Percentiles rank a stretch among this genome's conserved stretches.
Conservation (phyloP, 2,113 vertebrate species). For the Tetrao urogallus region DNA sequence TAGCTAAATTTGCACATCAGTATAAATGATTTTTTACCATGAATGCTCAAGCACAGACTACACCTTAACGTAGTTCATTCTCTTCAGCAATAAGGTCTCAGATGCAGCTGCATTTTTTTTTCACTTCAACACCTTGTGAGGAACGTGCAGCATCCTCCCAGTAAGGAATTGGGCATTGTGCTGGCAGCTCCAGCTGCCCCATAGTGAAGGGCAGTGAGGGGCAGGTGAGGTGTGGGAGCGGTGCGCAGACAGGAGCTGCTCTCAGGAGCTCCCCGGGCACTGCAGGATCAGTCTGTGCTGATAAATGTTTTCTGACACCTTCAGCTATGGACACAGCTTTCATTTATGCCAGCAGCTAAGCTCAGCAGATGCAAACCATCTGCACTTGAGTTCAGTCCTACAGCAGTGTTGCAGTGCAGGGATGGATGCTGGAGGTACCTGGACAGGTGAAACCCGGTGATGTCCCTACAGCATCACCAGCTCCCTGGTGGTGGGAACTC, state of each 20-base stretch:
- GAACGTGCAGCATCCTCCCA: neutral
- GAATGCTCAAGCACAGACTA: neutral
- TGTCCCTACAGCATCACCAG: neutral
- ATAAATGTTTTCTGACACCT: neutral
- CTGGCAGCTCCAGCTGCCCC: neutral
- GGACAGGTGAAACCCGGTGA: neutral
- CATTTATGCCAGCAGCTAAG: neutral
- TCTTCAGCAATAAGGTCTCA: neutral
- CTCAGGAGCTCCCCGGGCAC: neutral
- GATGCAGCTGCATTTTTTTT: neutral
- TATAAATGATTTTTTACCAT: conserved; percentile 24
- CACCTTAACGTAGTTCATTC: neutral
- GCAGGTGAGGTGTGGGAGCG: neutral
- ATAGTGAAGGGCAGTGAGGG: neutral
- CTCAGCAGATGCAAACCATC: neutral
- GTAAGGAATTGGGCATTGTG: fast-evolving
- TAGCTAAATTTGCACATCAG: conserved; percentile 35
- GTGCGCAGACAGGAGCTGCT: neutral
- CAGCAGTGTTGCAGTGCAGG: neutral
- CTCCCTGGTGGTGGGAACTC: neutral
- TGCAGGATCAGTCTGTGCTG: neutral
- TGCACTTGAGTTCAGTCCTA: neutral
- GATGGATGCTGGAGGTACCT: neutral
- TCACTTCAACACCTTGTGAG: neutral
- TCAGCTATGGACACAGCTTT: neutral